Evolutionary conservation across 1,140 invertebrate genomes (phyloP).

Genomic region (Cydia strobilella): DNA sequence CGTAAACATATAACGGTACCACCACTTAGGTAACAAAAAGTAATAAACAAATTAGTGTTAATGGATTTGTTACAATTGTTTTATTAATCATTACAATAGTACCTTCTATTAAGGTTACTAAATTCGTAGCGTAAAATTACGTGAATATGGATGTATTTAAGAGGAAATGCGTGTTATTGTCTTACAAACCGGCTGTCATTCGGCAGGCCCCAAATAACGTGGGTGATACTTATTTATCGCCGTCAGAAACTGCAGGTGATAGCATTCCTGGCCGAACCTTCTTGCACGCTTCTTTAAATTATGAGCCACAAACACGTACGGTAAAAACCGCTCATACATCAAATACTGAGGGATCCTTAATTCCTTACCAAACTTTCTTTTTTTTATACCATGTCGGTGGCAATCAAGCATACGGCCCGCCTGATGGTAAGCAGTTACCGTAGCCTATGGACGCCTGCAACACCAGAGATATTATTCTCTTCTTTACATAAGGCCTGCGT

Average conservation of each 20-base stretch:
- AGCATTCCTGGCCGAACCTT: conserved; percentile 12
- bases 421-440: no score
- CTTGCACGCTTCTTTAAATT: conserved; percentile 2
- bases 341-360: no score
- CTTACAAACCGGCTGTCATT: conserved; percentile 13
- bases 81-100: not conserved
- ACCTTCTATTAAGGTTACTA: not conserved
- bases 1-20: not conserved
- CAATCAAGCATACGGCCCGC: no score
- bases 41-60: not conserved
- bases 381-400: no score
- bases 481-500: no score
- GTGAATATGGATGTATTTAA: conserved; percentile 6
- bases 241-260: conserved; percentile 24
- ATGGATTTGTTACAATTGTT: not conserved
- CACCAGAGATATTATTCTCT: no score
- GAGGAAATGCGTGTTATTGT: conserved; percentile 5
- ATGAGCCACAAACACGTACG: not conserved
- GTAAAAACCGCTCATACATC: not conserved
- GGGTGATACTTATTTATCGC: conserved; percentile 28
- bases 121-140: not conserved
- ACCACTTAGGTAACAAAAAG: not conserved
- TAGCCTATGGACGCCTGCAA: no score
- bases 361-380: no score
- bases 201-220: conserved; percentile 8